Percentiles rank a stretch among this genome's conserved stretches.
Evolutionary conservation across 1,140 invertebrate species (phyloP).

Genomic region (Sitodiplosis mosellana): DNA sequence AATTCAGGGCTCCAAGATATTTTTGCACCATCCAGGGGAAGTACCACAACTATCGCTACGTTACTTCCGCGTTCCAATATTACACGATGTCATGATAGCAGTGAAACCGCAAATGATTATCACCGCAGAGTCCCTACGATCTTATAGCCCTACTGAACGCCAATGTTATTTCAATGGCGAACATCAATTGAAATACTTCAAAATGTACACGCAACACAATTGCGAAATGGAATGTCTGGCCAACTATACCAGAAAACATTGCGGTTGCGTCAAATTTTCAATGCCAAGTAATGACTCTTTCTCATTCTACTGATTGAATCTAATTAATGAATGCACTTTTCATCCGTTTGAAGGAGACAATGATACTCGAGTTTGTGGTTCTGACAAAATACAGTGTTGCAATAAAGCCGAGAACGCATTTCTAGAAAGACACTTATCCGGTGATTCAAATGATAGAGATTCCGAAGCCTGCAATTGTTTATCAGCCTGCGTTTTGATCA

Average conservation of each 20-base stretch:
- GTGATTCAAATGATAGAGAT: neutral
- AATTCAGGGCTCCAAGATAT: conserved; percentile 45
- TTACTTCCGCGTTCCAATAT: conserved; percentile 35
- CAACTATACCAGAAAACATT: conserved; percentile 45
- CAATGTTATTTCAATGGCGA: conserved; percentile 44
- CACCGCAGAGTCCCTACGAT: conserved; percentile 31
- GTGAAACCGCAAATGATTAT: conserved; percentile 41
- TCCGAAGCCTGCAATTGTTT: conserved; percentile 34
- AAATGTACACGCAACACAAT: conserved; percentile 54
- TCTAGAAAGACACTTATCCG: conserved; percentile 15
- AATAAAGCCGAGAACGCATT: conserved; percentile 22
- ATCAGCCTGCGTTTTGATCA: conserved; percentile 42
- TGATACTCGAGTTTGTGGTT: conserved; percentile 14
- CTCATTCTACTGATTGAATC: no score
- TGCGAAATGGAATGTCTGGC: conserved; percentile 57
- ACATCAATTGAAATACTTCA: conserved; percentile 37
- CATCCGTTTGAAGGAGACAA: no score
- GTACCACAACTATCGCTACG: conserved; percentile 34
- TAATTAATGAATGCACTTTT: no score
- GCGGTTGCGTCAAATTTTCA: conserved; percentile 44
- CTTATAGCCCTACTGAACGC: conserved; percentile 33
- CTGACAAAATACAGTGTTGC: conserved; percentile 15
- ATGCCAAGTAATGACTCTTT: conserved; percentile 44
- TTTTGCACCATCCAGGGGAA: conserved; percentile 35
- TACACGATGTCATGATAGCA: conserved; percentile 36